phyloP scores from a whole-genome alignment of 2,888 invertebrate species.

The Drosophila greeni region DNA sequence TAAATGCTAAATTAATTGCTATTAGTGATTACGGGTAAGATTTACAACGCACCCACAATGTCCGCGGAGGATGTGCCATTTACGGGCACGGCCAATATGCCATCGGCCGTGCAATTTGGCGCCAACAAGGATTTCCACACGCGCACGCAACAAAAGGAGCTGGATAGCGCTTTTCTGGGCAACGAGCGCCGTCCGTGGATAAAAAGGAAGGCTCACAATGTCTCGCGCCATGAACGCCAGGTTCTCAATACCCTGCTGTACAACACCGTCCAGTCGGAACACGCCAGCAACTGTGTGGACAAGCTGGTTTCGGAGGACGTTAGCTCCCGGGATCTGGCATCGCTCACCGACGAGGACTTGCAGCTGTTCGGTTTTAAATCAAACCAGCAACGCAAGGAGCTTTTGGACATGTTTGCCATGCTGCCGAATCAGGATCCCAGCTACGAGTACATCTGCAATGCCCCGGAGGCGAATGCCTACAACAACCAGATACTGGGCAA shows the following conservation, averaged over 20 bases:
- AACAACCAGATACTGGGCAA: slow-evolving; percentile 72
- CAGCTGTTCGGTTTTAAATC: slow-evolving; percentile 68
- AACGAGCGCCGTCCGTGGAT: slow-evolving; percentile 53
- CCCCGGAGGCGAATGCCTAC: slow-evolving; percentile 58
- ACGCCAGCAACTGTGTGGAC: slow-evolving; percentile 45
- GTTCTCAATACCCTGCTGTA: slow-evolving; percentile 56
- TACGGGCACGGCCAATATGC: slow-evolving; percentile 15
- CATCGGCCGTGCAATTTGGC: slow-evolving; percentile 57
- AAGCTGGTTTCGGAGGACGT: slow-evolving; percentile 70
- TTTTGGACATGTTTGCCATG: slow-evolving; percentile 65
- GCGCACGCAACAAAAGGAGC: slow-evolving; percentile 47
- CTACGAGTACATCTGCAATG: slow-evolving; percentile 63
- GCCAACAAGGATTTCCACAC: slow-evolving; percentile 65
- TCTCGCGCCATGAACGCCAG: slow-evolving; percentile 56
- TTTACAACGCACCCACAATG: slow-evolving; percentile 30
- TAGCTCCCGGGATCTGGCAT: slow-evolving; percentile 71
- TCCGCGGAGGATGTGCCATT: slow-evolving; percentile 43
- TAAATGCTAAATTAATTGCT: slow-evolving; percentile 13
- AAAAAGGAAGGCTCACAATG: slow-evolving; percentile 24
- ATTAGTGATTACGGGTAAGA: not conserved
- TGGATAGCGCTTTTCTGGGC: slow-evolving; percentile 65
- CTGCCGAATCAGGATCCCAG: slow-evolving; percentile 75
- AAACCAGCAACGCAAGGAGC: slow-evolving; percentile 56
- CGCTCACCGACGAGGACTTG: slow-evolving; percentile 70
- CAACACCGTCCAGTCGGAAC: slow-evolving; percentile 10